A percentile compares a stretch with the other conserved stretches of the same genome.
Conservation (phyloP, 2,113 vertebrate species). For the Sander vitreus region DNA sequence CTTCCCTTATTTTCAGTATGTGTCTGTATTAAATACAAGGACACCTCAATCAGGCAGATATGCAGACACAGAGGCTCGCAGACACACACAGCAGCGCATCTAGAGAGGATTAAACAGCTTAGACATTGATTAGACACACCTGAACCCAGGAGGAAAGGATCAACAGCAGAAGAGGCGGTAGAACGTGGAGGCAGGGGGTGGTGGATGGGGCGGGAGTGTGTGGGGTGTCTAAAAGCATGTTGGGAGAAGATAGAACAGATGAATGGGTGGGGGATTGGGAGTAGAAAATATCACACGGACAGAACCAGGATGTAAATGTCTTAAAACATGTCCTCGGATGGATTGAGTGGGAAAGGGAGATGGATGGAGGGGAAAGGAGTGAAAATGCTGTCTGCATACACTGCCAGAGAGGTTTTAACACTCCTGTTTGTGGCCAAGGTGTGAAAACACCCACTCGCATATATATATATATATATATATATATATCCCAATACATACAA, state of each 20-base stretch:
- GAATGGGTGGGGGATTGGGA: conserved; percentile 28
- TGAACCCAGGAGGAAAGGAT: conserved; percentile 58
- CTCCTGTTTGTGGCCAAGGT: conserved; percentile 66
- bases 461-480: conserved; percentile 39
- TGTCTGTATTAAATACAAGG: conserved; percentile 59
- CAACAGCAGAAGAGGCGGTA: conserved; percentile 25
- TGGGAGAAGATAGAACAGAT: conserved; percentile 45
- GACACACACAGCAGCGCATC: conserved; percentile 34
- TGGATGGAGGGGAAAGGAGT: conserved; percentile 39
- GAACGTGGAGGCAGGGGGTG: neutral
- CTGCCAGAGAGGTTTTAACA: conserved; percentile 74
- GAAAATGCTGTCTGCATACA: conserved; percentile 56
- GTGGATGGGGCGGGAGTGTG: neutral
- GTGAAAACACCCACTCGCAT: conserved; percentile 61
- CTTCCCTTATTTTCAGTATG: conserved; percentile 48
- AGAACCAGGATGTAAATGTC: conserved; percentile 72
- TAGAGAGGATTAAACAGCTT: conserved; percentile 68
- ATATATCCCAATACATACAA: neutral
- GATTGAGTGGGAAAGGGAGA: conserved; percentile 36
- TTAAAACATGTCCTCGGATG: conserved; percentile 62
- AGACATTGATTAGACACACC: conserved; percentile 75
- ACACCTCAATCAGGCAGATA: conserved; percentile 44
- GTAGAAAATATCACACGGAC: conserved; percentile 37
- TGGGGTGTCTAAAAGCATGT: conserved; percentile 44
- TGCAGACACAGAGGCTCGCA: conserved; percentile 12